phyloP scores from a whole-genome alignment of 2,113 vertebrate species.

The Odobenus rosmarus region DNA sequence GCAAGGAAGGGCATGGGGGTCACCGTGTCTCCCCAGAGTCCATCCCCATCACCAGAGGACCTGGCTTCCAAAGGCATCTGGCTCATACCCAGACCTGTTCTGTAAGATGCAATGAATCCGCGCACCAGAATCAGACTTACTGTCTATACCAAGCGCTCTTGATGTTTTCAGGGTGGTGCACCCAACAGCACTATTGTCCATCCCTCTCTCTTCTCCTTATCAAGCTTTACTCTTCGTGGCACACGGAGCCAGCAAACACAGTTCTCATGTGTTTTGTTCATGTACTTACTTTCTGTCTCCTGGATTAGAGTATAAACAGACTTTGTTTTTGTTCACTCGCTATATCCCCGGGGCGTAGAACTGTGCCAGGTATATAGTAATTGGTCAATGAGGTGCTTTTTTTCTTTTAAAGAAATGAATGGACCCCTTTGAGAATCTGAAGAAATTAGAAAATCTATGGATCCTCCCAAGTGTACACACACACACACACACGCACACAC shows the following conservation, averaged over 20 bases:
- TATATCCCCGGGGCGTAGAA: not conserved
- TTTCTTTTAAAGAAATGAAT: not conserved
- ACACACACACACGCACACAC: not conserved
- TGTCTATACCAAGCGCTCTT: not conserved
- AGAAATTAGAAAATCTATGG: not conserved
- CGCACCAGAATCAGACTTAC: not conserved
- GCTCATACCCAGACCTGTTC: not conserved
- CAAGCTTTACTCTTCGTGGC: not conserved
- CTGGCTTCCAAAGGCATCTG: not conserved
- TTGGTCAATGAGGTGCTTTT: not conserved
- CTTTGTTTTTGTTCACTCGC: not conserved
- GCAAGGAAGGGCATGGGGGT: not conserved
- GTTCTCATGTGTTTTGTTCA: not conserved
- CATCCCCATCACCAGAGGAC: not conserved
- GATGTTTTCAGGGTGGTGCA: too few relatives aligned
- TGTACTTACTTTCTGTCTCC: not conserved
- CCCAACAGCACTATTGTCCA: accelerated
- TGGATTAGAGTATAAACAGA: not conserved
- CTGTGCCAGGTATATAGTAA: not conserved
- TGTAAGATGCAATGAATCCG: not conserved
- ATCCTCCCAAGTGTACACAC: not conserved
- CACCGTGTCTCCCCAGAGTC: not conserved
- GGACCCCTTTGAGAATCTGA: not conserved
- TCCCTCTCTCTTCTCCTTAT: not conserved
- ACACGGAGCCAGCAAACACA: not conserved